Conservation (phyloP, 2,797 vertebrate species). For the Hypotaenidia okinawae region DNA sequence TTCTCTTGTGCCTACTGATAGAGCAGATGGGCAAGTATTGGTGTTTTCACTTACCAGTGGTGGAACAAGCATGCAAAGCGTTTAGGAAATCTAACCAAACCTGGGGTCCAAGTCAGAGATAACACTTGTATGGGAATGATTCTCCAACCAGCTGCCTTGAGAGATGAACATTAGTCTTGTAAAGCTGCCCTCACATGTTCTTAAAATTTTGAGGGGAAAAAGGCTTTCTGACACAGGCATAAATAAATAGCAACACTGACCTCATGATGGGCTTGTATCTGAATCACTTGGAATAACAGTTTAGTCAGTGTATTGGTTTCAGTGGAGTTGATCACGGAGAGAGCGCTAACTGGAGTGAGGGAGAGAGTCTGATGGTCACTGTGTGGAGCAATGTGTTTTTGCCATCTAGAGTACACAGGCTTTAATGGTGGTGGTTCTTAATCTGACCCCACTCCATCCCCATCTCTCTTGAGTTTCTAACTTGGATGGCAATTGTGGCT, state of each 20-base stretch:
- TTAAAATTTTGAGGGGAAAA: neutral
- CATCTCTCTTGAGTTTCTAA: neutral
- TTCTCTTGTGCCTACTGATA: neutral
- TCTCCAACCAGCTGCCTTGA: neutral
- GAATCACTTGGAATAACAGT: neutral
- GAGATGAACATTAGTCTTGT: neutral
- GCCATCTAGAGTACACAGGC: accelerated
- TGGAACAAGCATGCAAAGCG: neutral
- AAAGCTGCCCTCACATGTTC: neutral
- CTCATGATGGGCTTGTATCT: neutral
- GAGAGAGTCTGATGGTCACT: neutral
- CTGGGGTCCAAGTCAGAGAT: accelerated
- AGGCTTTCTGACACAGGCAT: neutral
- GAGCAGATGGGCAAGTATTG: neutral
- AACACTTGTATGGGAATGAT: accelerated
- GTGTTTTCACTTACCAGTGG: neutral
- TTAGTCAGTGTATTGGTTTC: neutral
- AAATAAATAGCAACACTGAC: neutral
- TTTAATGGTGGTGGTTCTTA: neutral
- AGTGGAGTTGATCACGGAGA: neutral
- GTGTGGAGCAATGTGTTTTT: neutral
- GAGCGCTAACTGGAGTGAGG: neutral
- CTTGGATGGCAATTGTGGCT: neutral
- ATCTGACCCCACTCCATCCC: neutral
- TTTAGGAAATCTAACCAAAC: neutral